Base-by-base conservation (phyloP, 2,113 vertebrate species). In the Chitala chitala region DNA sequence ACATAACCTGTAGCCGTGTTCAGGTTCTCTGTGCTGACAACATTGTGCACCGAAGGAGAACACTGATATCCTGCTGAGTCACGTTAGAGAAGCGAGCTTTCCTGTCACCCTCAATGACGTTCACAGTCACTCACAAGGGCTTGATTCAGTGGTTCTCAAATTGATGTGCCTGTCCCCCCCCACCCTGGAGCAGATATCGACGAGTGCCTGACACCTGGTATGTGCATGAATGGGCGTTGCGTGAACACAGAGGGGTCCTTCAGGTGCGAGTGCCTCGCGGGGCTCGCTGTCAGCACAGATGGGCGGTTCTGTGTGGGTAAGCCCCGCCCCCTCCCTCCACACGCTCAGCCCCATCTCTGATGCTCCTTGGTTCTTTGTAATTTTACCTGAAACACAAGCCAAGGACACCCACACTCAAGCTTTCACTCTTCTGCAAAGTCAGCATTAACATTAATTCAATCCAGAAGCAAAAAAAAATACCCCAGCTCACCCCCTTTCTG, bases 201-300 rank as follows among this genome's bases (percentile, higher is more conserved):
- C 72, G 91, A 92, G 20, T 92, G 91, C 73, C 89, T 87, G 77
- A 91, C 85, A 0, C 78, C 65, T 42, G 88, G 91, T 12, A 82
- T 91, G 73, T 92, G 91, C 77, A 90, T 90, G 76, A 88, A 92
- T 64, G 91, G 91, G 0, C 82, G 84, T 0, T 92, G 91, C 81
- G 82, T 91, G n/a, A 92, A 92, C 76, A 91, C 91, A 0, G 89
- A 92, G 72, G 91, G 91, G 61, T 92, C 91, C 61, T 92, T 91
- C 82, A 88, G 87, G 46, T 92, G 91, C 76, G 90, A 91, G 76
- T 92, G 91, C 69, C 87, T 90, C 75, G 88, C 89, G 70, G 91
- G 91, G 0, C 88, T 92, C 81, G 87, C 91, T n/a, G 77, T 92
- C 42, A 85, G 87, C 42, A 22, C 83, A 22, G 90, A 92, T 40